Base-by-base conservation (phyloP, 1,140 invertebrate genomes). In the Acromyrmex heyeri region DNA sequence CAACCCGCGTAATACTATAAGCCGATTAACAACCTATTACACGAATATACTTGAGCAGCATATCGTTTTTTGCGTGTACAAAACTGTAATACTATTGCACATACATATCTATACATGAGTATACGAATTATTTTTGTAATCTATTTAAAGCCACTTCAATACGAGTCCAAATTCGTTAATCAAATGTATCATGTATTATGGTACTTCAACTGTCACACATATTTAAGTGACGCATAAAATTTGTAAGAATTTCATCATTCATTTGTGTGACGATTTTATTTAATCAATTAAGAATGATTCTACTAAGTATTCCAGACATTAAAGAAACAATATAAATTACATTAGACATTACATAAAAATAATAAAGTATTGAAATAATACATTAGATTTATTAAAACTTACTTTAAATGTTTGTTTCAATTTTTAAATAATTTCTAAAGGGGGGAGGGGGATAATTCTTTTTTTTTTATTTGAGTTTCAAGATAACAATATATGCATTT, bases 21-120 rank as follows among this genome's bases (percentile, higher is more conserved):
- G 88, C 88, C 87, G 87, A 90, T 90, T 90, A 90, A 89, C 86
- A 73, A 89, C 69, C 88, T 90, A 86, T 89, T 90, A 90, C 44
- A 89, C 59, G 65, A 73, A 73, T 76, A 79, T 65, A 82, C 72
- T 90, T 72, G 87, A 83, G 87, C 55, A 89, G 67, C 88, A 79
- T 90, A 90, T 90, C 85, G 87, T 89, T 87, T 89, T 73, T 90
- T 65, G 62, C 53, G 44, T 44, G 64, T 61, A 48, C 38, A 72
- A 69, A 72, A 73, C 65, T 89, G 55, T 70, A 83, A 87, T 81
- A 44, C 30, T 12, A 44, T 64, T 65, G 70, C 24, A n/a, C 18
- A 38, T 62, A 62, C 69, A 57, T 55, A 50, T 61, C 16, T 73
- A 50, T 59, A 21, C n/a, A 18, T 38, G 30, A 14, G 8, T 27